A percentile compares a stretch with the other conserved stretches of the same genome.
These are phyloP conservation scores for Sturnus vulgaris DNA, from an alignment of 2,113 vertebrate genomes.

Conservation along the genomic window DNA sequence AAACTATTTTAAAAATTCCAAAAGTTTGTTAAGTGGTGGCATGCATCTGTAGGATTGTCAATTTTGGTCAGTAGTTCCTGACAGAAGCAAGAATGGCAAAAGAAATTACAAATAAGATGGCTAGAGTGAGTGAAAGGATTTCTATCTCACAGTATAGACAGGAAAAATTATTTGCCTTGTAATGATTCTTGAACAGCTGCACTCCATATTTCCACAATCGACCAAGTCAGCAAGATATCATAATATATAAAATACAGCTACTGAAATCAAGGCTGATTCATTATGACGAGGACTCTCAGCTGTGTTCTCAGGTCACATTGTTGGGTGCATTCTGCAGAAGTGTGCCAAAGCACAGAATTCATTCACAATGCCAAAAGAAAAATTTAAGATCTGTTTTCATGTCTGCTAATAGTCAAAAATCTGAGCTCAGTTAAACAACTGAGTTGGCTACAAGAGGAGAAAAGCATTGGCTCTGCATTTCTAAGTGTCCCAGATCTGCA, in stretches of 20 bases:
- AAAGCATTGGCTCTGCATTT: not conserved
- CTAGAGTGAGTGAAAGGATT: not conserved
- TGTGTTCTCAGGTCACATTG: not conserved
- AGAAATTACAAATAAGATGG: not conserved
- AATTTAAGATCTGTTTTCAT: not conserved
- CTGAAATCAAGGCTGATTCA: constrained; percentile 41
- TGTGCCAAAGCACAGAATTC: not conserved
- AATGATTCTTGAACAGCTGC: constrained; percentile 45
- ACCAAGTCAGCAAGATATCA: constrained; percentile 10
- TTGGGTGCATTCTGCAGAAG: not conserved
- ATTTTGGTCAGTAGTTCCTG: not conserved
- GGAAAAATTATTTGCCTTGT: constrained; percentile 34
- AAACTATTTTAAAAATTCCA: not conserved
- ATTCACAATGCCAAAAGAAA: constrained; percentile 4
- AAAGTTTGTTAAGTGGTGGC: not conserved
- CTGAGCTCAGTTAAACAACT: not conserved
- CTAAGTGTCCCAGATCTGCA: not conserved
- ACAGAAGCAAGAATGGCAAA: not conserved
- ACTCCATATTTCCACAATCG: constrained; percentile 11
- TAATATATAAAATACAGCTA: constrained; percentile 15
- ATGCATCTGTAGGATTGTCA: not conserved
- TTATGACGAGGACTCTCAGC: not conserved
- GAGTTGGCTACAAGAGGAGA: not conserved
- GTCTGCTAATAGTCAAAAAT: not conserved
- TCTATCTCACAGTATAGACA: not conserved